Evolutionary conservation across 2,888 invertebrate genomes (phyloP).

Genomic region (Bursaphelenchus okinawaensis): DNA sequence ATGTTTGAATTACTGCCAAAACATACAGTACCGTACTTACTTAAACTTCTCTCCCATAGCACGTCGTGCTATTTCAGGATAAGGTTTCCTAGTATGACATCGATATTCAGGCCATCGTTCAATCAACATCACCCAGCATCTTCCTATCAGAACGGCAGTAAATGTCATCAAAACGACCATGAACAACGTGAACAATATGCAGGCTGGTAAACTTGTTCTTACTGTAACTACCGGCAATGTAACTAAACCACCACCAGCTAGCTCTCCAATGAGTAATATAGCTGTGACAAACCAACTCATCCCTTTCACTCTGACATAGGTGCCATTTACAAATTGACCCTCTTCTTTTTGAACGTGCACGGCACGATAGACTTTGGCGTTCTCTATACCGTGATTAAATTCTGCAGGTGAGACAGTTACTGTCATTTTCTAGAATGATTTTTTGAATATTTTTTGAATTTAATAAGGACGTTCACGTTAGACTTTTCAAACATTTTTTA

Average conservation of each 20-base stretch:
- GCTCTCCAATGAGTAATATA: constrained; percentile 39
- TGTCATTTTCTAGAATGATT: too few relatives aligned
- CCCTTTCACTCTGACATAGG: constrained; percentile 14
- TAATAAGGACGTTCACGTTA: too few relatives aligned
- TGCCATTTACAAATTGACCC: constrained; percentile 4
- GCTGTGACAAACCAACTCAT: constrained; percentile 25
- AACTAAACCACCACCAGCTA: constrained; percentile 52
- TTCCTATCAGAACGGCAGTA: constrained; percentile 45
- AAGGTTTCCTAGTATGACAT: constrained; percentile 50
- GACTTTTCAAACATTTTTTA: too few relatives aligned
- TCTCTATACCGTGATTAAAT: too few relatives aligned
- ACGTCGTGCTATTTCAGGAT: constrained; percentile 51
- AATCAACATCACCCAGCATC: constrained; percentile 45
- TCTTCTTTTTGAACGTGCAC: not conserved
- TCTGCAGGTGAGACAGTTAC: too few relatives aligned
- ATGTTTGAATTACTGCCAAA: constrained; percentile 5
- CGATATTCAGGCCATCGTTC: constrained; percentile 31
- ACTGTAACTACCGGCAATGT: constrained; percentile 50
- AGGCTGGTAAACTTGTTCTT: constrained; percentile 36
- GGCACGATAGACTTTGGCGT: too few relatives aligned
- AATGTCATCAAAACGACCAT: constrained; percentile 37
- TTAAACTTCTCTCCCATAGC: constrained; percentile 40
- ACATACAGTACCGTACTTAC: constrained; percentile 17
- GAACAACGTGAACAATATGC: constrained; percentile 35
- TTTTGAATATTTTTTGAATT: too few relatives aligned